Evolutionary conservation across 2,888 invertebrate species (phyloP).

Genomic region (Meiosimyza decipiens): DNA sequence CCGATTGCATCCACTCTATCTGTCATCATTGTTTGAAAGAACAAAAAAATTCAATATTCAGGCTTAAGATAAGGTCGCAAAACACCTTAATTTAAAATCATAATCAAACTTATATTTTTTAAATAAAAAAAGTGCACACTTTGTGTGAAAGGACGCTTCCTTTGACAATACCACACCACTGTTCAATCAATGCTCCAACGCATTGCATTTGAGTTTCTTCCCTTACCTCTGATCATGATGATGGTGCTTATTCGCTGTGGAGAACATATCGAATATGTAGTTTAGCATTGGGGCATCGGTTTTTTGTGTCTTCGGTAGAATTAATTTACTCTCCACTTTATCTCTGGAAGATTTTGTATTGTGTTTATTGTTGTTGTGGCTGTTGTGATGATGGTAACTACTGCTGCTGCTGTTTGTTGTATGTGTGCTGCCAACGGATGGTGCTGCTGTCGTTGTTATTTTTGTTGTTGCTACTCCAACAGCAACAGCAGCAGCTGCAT

Average conservation of each 20-base stretch:
- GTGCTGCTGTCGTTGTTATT: conserved; percentile 26
- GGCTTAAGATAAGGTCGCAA: too few relatives aligned
- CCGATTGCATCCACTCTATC: too few relatives aligned
- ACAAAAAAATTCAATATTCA: too few relatives aligned
- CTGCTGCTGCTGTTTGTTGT: conserved; percentile 33
- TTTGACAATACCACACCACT: background rate
- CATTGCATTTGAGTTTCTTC: background rate
- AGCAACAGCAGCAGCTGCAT: conserved; percentile 18
- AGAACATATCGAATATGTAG: conserved; percentile 79
- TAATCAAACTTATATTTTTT: too few relatives aligned
- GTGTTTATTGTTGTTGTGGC: conserved; percentile 34
- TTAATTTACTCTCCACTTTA: conserved; percentile 60
- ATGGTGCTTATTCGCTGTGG: conserved; percentile 77
- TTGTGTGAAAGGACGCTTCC: background rate
- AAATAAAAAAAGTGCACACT: too few relatives aligned
- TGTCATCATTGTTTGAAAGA: too few relatives aligned
- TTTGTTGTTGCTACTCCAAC: conserved; percentile 14
- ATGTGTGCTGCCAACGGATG: conserved; percentile 7
- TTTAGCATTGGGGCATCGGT: conserved; percentile 79
- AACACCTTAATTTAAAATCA: too few relatives aligned
- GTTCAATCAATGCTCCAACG: background rate
- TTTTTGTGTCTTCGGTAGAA: conserved; percentile 68
- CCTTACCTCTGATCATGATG: conserved; percentile 74
- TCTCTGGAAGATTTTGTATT: conserved; percentile 21
- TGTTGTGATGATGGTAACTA: conserved; percentile 25